Conservation (phyloP, 2,113 vertebrate species). For the Daubentonia madagascariensis region DNA sequence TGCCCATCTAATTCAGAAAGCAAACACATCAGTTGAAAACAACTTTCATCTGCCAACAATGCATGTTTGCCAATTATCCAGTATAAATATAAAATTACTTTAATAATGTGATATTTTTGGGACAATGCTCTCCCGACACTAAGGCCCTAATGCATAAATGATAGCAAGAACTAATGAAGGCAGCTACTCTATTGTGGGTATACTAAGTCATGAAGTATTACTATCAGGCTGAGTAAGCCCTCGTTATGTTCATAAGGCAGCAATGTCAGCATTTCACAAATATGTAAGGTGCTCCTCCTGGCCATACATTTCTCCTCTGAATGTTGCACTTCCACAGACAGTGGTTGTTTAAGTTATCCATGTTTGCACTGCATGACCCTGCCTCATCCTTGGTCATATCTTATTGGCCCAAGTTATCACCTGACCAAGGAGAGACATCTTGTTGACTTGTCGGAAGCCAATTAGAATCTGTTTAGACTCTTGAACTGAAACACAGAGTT, state of each 20-base stretch:
- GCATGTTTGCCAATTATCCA: neutral
- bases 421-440: neutral
- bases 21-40: neutral
- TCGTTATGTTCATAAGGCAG: neutral
- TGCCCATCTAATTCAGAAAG: conserved; percentile 16
- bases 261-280: neutral
- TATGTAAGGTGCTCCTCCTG: neutral
- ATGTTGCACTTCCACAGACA: neutral
- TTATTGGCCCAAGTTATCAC: neutral
- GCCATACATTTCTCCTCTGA: neutral
- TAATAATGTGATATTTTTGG: conserved; percentile 10
- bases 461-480: neutral
- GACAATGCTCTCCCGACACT: neutral
- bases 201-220: neutral
- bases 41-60: neutral
- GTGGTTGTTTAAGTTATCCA: neutral
- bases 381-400: neutral
- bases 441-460: neutral
- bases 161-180: neutral
- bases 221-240: fast-evolving
- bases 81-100: conserved; percentile 1
- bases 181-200: neutral
- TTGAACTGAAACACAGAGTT: neutral
- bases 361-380: neutral
- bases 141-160: neutral